Percentiles rank a stretch among this genome's conserved stretches.
Evolutionary conservation across 1,140 invertebrate species (phyloP).

Genomic region (Tetragnatha versicolor): DNA sequence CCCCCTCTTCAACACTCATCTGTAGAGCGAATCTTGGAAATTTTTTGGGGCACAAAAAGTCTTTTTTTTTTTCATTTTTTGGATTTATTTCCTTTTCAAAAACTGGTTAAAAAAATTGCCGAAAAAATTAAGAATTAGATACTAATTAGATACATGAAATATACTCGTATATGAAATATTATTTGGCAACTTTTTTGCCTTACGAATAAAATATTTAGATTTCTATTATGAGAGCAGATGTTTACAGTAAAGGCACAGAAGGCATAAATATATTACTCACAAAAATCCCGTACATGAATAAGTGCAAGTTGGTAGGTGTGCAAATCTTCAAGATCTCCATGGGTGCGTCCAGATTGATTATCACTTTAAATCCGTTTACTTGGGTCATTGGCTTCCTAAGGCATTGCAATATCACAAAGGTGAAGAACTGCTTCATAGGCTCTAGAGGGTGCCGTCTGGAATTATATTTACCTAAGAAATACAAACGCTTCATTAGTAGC

Average conservation of each 20-base stretch:
- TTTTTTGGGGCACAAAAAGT: no score
- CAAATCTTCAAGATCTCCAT: neutral
- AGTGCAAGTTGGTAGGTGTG: neutral
- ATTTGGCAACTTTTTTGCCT: neutral
- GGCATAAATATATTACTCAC: no score
- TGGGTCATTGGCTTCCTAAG: conserved; percentile 18
- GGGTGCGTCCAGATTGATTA: neutral
- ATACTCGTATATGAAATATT: neutral
- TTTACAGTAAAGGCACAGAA: no score
- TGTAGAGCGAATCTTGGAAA: no score
- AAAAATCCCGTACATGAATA: neutral
- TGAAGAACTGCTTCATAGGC: neutral
- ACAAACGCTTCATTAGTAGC: neutral
- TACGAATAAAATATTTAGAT: neutral
- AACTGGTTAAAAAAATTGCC: no score
- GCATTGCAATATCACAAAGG: neutral
- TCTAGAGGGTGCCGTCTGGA: neutral
- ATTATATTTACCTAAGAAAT: conserved; percentile 3
- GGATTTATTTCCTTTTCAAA: no score
- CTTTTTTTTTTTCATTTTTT: no score
- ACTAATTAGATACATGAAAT: neutral
- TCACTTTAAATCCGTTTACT: conserved; percentile 13
- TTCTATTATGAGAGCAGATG: no score
- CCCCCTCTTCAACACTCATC: no score
- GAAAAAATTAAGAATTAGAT: neutral